Percentiles rank a stretch among this genome's conserved stretches.
These are phyloP conservation scores for Maconellicoccus hirsutus DNA, from an alignment of 1,140 invertebrate species.

Conservation along the genomic window DNA sequence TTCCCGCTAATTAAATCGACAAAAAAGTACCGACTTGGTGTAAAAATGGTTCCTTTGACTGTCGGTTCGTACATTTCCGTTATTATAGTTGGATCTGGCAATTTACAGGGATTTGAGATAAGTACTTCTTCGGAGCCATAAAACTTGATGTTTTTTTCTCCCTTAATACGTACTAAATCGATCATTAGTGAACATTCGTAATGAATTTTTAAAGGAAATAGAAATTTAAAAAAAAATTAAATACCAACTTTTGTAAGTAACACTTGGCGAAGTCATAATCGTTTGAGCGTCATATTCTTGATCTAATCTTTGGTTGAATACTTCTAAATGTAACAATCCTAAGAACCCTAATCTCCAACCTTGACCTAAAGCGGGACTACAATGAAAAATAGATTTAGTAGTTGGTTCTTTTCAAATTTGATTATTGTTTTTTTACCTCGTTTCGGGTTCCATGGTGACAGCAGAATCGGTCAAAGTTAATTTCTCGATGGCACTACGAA, in stretches of 20 bases:
- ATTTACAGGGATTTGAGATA: conserved; percentile 73
- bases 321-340: conserved; percentile 90
- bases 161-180: conserved; percentile 57
- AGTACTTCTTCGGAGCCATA: conserved; percentile 53
- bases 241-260: conserved; percentile 67
- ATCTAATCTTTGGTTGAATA: conserved; percentile 83
- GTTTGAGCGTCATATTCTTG: conserved; percentile 85
- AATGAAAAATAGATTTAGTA: neutral
- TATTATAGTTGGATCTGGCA: conserved; percentile 57
- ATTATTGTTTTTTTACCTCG: conserved; percentile 46
- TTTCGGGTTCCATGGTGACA: conserved; percentile 64
- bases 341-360: conserved; percentile 91
- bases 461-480: conserved; percentile 88
- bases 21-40: conserved; percentile 48
- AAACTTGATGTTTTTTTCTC: conserved; percentile 52
- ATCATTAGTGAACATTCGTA: neutral
- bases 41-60: conserved; percentile 43
- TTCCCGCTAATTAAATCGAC: too few species aligned
- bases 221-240: neutral
- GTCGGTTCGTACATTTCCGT: conserved; percentile 76
- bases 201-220: neutral
- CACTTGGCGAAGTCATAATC: conserved; percentile 84
- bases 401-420: too few species aligned
- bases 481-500: conserved; percentile 77
- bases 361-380: conserved; percentile 70